A percentile compares a stretch with the other conserved stretches of the same genome.
These are phyloP conservation scores for Chionis minor DNA, from an alignment of 2,113 vertebrate genomes.

Conservation along the genomic window DNA sequence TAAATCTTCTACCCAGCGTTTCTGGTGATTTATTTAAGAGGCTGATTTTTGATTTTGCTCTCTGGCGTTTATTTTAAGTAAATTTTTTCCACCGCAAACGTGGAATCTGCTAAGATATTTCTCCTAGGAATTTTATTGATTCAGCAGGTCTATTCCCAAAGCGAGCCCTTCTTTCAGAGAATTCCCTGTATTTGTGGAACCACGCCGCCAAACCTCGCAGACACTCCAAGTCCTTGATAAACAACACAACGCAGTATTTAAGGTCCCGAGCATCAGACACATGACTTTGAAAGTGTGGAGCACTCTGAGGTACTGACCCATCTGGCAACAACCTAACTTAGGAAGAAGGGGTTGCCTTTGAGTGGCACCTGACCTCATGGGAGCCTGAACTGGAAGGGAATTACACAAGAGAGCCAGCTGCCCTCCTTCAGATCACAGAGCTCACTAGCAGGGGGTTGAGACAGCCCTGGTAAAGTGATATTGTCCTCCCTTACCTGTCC, in stretches of 20 bases:
- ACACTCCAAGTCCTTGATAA: neutral
- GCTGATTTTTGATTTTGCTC: slow-evolving; percentile 21
- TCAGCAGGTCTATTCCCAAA: slow-evolving; percentile 23
- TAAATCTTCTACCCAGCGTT: neutral
- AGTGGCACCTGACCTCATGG: neutral
- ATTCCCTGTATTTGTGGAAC: neutral
- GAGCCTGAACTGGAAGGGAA: neutral
- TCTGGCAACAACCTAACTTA: neutral
- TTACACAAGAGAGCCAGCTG: neutral
- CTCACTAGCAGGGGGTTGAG: neutral
- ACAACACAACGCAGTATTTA: neutral
- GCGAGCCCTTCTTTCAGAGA: neutral
- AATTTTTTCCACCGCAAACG: neutral
- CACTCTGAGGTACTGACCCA: neutral
- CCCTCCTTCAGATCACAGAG: neutral
- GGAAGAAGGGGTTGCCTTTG: neutral
- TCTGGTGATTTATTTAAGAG: slow-evolving; percentile 36
- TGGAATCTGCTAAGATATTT: neutral
- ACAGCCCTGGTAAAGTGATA: neutral
- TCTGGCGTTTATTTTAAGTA: neutral
- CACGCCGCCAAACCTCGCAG: neutral
- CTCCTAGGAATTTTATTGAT: slow-evolving; percentile 32
- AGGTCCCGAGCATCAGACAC: neutral
- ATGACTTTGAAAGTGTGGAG: neutral
- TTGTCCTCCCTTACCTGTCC: slow-evolving; percentile 54